These are phyloP conservation scores for Diadegma fenestrale DNA, from an alignment of 2,888 invertebrate genomes.

Conservation along the genomic window DNA sequence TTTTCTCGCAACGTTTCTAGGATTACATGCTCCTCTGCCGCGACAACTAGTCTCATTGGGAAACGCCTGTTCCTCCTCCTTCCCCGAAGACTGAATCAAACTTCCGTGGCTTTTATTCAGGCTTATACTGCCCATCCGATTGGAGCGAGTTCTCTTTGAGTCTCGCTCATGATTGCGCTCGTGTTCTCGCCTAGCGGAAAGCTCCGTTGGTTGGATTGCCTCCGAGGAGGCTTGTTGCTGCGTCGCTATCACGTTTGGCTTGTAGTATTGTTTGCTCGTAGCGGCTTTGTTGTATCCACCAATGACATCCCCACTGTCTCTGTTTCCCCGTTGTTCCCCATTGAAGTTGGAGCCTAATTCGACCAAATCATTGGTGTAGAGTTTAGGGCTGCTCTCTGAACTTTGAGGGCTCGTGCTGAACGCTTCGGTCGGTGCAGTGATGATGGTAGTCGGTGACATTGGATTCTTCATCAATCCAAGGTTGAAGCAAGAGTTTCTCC, in stretches of 20 bases:
- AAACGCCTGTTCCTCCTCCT: constrained; percentile 53
- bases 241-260: constrained; percentile 31
- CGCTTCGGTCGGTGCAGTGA: constrained; percentile 65
- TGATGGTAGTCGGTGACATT: constrained; percentile 78
- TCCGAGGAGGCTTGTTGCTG: constrained; percentile 22
- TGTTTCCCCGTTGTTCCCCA: constrained; percentile 3
- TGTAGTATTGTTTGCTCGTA: constrained; percentile 49
- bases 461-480: constrained; percentile 74
- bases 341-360: constrained; percentile 47
- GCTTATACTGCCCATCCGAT: constrained; percentile 68
- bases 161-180: constrained; percentile 47
- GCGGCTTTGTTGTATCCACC: constrained; percentile 35
- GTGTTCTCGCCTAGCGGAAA: constrained; percentile 28
- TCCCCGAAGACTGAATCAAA: constrained; percentile 71
- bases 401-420: constrained; percentile 40
- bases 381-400: constrained; percentile 37
- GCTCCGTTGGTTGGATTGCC: constrained; percentile 2
- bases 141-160: constrained; percentile 53
- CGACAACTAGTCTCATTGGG: constrained; percentile 20
- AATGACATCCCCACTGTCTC: background rate
- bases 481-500: constrained; percentile 77
- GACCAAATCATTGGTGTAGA: constrained; percentile 40
- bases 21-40: constrained; percentile 67
- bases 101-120: constrained; percentile 82
- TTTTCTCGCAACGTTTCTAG: constrained; percentile 85